Evolutionary conservation across 2,797 vertebrate species (phyloP), one percentile per base, ranked within the genome.

Genomic region (Cercopithecus hamlyni): DNA sequence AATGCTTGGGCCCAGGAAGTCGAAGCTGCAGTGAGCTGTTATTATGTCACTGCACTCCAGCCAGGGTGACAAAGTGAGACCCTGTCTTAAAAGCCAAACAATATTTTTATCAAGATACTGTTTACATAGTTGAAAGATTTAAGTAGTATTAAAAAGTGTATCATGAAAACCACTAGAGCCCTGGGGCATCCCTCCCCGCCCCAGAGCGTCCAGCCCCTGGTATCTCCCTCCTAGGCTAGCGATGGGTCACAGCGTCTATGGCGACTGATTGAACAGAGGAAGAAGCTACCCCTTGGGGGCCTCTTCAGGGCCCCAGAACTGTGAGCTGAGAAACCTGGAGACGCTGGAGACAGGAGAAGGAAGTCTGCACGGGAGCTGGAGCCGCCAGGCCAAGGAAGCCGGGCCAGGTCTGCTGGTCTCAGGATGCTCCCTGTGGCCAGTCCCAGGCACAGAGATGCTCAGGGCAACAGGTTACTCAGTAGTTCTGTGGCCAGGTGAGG

Each of bases 401-500:
- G 0, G 9, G 1, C 10, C 45, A 7, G 9, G 1, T 22, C 30
- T 50, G 19, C 19, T 3, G 19, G 5, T n/a, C 76, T 50, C 5
- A 50, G 76, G 19, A 50, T 11, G 19, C 5, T 50, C 10, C 10
- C 76, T 3, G 20, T 0, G 45, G 33, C 33, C 76, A 50, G 76
- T 48, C 73, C 33, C 2, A 20, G 76, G 45, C 33, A 13, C 19
- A 22, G 6, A 79, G 45, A n/a, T 1, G 30, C 10, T n/a, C 33
- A n/a, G 5, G 30, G 30, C 27, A 33, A n/a, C 17, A 48, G 30
- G 48, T 6, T 20, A 20, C 45, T 22, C 45, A 79, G 76, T 19
- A 79, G 76, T 33, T 79, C 19, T 3, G 30, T 3, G 10, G 19
- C 76, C 30, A 12, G 30, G 17, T 5, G 30, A 1, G 45, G 27